A percentile compares a stretch with the other conserved stretches of the same genome.
phyloP scores from a whole-genome alignment of 2,113 vertebrate genomes.

The Parotia lawesii region DNA sequence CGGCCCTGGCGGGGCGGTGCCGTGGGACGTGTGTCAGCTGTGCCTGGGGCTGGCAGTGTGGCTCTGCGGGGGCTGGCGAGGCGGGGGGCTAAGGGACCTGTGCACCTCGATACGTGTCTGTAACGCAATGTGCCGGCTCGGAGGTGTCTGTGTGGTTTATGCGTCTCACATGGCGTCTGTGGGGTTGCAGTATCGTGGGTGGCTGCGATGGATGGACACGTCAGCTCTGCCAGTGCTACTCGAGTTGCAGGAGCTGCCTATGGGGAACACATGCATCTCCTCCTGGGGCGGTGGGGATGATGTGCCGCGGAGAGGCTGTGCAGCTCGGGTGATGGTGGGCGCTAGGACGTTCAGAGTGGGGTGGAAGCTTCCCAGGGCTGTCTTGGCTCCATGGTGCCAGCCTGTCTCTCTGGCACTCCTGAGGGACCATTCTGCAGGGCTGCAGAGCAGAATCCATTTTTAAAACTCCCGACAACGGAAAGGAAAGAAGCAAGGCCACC shows the following conservation, averaged over 20 bases:
- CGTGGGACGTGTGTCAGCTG: neutral
- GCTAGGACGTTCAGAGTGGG: slow-evolving; percentile 70
- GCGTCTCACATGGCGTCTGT: slow-evolving; percentile 66
- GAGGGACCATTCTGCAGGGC: slow-evolving; percentile 69
- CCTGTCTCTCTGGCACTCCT: slow-evolving; percentile 70
- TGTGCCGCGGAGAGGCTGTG: slow-evolving; percentile 70
- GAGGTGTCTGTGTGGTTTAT: slow-evolving; percentile 63
- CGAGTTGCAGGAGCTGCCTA: slow-evolving; percentile 70
- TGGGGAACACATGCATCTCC: slow-evolving; percentile 71
- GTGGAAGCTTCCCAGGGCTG: slow-evolving; percentile 66
- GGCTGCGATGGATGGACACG: slow-evolving; percentile 63
- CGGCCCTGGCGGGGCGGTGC: neutral
- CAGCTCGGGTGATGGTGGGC: slow-evolving; percentile 69
- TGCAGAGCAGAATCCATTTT: slow-evolving; percentile 70
- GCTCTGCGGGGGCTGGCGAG: neutral
- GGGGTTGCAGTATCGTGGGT: slow-evolving; percentile 68
- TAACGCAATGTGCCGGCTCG: slow-evolving; percentile 54
- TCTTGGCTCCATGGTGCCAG: slow-evolving; percentile 70
- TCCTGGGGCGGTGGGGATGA: slow-evolving; percentile 71
- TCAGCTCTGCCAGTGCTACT: slow-evolving; percentile 64
- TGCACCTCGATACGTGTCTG: slow-evolving; percentile 46
- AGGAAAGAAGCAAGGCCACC: slow-evolving; percentile 64
- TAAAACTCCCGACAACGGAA: slow-evolving; percentile 63
- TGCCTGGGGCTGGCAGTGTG: slow-evolving; percentile 5
- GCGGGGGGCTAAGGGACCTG: slow-evolving; percentile 42